These are phyloP conservation scores for Chiroxiphia lanceolata DNA, from an alignment of 2,797 vertebrate genomes.

Conservation along the genomic window DNA sequence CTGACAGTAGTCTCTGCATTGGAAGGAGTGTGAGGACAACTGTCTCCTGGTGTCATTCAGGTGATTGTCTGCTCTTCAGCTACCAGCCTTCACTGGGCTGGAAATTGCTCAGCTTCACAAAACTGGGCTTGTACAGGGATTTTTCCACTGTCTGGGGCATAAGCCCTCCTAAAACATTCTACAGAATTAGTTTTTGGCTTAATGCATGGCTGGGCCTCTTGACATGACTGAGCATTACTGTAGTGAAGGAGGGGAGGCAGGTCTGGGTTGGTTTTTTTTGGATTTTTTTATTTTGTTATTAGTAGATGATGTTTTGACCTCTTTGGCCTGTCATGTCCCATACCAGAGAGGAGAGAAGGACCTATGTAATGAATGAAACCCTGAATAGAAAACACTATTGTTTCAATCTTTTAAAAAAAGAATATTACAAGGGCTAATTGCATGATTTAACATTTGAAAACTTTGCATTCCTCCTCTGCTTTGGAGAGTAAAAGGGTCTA, in stretches of 20 bases:
- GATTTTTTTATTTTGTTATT: not conserved
- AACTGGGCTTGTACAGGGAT: not conserved
- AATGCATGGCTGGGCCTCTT: not conserved
- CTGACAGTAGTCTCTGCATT: not conserved
- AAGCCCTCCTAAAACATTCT: not conserved
- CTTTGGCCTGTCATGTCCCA: not conserved
- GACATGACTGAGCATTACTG: not conserved
- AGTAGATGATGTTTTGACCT: not conserved
- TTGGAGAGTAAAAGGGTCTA: slow-evolving; percentile 77
- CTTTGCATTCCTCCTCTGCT: slow-evolving; percentile 71
- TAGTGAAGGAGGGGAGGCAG: not conserved
- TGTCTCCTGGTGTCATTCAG: not conserved
- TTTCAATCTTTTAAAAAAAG: not conserved
- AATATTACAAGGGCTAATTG: slow-evolving; percentile 62
- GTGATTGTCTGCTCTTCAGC: not conserved
- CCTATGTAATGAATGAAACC: not conserved
- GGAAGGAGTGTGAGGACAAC: not conserved
- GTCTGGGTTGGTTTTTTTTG: not conserved
- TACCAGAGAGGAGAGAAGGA: not conserved
- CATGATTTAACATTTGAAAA: slow-evolving; percentile 77
- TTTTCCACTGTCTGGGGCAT: not conserved
- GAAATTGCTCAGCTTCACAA: not conserved
- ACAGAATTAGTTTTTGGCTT: not conserved
- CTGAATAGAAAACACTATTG: not conserved
- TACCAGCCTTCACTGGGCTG: not conserved